Evolutionary conservation across 1,140 invertebrate species (phyloP), one percentile per base, ranked within the genome.

Genomic region (Drosophila nannoptera): DNA sequence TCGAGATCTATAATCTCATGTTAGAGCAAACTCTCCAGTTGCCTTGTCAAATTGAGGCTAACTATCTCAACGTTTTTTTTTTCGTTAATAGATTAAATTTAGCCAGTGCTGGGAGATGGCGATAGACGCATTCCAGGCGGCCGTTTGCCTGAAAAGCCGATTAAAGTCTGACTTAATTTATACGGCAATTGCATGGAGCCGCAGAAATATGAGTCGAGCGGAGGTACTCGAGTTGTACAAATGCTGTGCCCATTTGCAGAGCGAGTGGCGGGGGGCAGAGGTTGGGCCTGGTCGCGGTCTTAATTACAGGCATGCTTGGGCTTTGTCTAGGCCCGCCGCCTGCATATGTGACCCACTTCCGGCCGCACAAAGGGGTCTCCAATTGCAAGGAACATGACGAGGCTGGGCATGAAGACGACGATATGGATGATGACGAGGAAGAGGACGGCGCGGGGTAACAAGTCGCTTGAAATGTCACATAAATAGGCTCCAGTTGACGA

Each of bases 321-420:
- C 73, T 86, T 84, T 84, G 81, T 84, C 77, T 77, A 73, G 66
- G 56, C 42, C 62, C 53, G 61, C 42, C 58, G 46, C 38, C 32
- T 73, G 62, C 77, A 77, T 86, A 80, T 82, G 77, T 84, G 81
- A 84, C 80, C 80, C 81, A 84, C 80, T 74, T 84, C 80, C 80
- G 81, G 80, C 36, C 45, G 55, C 64, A 86, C 81, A 84, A 80
- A 78, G 64, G 69, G 72, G 73, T 12, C 52, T 56, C 59, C 64
- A 78, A 78, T 78, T 66, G 77, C 72, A 68, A 75, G 77, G 59
- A 67, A 67, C 54, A 49, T 29, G 53, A 16, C 38, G 60, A 63
- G 22, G 22, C 22, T 22, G 22, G 3, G 22, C 22, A 22, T 22
- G 38, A 22, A 22, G 22, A 42, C 32, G 38, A 36, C 16, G 67